phyloP scores from a whole-genome alignment of 2,113 vertebrate genomes.

The Platycercus adscitus region DNA sequence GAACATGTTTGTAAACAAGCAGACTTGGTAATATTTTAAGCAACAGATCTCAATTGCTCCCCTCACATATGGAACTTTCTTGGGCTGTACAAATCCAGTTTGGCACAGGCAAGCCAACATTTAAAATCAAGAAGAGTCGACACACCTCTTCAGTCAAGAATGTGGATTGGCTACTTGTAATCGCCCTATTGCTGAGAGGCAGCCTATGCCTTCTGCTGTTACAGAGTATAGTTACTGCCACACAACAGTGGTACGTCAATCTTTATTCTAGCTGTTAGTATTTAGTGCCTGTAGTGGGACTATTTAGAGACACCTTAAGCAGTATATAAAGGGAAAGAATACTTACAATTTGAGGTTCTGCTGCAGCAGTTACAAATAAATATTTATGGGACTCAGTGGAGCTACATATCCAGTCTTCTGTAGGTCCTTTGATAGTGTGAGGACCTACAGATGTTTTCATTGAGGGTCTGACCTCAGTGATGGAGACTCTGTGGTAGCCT shows the following conservation, averaged over 20 bases:
- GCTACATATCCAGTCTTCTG: not conserved
- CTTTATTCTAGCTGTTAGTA: not conserved
- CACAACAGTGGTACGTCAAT: not conserved
- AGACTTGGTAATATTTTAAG: not conserved
- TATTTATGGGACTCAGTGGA: not conserved
- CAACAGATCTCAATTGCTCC: not conserved
- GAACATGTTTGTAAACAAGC: not conserved
- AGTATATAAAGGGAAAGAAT: not conserved
- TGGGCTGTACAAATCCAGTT: not conserved
- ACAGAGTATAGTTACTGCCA: not conserved
- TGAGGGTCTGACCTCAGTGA: not conserved
- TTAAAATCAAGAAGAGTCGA: not conserved
- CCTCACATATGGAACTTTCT: not conserved
- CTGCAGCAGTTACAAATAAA: not conserved
- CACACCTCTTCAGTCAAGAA: not conserved
- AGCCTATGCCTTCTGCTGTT: not conserved
- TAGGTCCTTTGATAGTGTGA: not conserved
- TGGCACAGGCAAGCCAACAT: not conserved
- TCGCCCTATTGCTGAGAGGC: not conserved
- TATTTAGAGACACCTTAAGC: not conserved
- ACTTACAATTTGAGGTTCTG: not conserved
- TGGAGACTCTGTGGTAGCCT: not conserved
- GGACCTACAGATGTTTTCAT: not conserved
- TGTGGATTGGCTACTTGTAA: not conserved
- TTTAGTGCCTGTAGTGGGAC: not conserved